Evolutionary conservation across 1,140 invertebrate species (phyloP), one percentile per base, ranked within the genome.

Genomic region (Antheraea pernyi): DNA sequence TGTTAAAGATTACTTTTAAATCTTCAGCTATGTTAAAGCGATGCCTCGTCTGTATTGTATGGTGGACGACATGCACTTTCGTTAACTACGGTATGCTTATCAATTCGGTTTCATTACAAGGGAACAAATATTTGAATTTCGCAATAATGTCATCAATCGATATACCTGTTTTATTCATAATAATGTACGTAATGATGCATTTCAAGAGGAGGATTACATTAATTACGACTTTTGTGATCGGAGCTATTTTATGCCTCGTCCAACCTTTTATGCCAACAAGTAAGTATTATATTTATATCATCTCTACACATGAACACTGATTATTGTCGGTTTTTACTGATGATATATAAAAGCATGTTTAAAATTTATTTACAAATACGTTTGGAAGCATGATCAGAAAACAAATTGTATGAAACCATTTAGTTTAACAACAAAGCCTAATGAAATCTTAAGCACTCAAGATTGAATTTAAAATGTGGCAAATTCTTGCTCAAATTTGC

Each of bases 71-170:
- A 0, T 95, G 94, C 67, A 94, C 95, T 0, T 95, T 97, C 74
- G 94, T 97, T 0, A 97, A 96, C 78, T 97, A 97, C 80, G 97
- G 96, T 0, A 77, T 98, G 30, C 95, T 95, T 0, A 93, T 97
- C 9, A 97, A 97, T 79, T 95, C 96, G 0, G 96, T 96, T 4
- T 94, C 95, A 10, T 91, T 98, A 37, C 94, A 94, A 69, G 96
- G 96, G 6, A 95, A 92, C 48, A 91, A 94, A 74, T 96, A 96
- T 82, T 77, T 95, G 13, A 30, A 30, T 30, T 30, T 30, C 22
- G 22, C 22, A 30, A 30, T 30, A 30, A 30, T 30, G 22, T 30
- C 93, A 0, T 70, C 94, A 0, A 93, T 96, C 0, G 96, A 96
- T 78, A 92, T 96, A 65, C 95, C 95, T 0, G 95, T 94, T 0